These are phyloP conservation scores for Trachelus troglodyta DNA, from an alignment of 2,888 invertebrate genomes.

Conservation along the genomic window DNA sequence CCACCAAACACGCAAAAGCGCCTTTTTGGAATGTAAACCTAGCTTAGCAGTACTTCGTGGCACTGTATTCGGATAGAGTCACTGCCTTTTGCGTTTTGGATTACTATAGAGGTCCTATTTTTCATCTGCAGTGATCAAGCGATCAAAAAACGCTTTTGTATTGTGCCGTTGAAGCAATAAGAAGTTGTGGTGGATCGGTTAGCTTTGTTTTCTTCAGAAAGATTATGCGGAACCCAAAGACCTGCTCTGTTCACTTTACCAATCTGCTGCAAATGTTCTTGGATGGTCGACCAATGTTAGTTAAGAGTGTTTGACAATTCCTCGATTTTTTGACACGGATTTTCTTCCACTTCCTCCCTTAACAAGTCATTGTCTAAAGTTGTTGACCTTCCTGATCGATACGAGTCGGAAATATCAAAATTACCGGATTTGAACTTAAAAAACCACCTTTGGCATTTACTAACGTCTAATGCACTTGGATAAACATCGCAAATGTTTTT, in stretches of 20 bases:
- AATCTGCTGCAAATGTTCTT: constrained; percentile 21
- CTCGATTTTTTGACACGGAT: constrained; percentile 31
- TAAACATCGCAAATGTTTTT: no score
- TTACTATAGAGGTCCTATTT: background rate
- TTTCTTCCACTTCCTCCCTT: constrained; percentile 23
- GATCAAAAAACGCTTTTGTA: background rate
- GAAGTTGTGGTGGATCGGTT: constrained; percentile 25
- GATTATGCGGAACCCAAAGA: constrained; percentile 25
- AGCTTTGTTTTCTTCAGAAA: constrained; percentile 23
- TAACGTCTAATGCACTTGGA: no score
- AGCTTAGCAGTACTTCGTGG: constrained; percentile 18
- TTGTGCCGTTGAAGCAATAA: constrained; percentile 17
- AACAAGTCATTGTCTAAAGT: constrained; percentile 14
- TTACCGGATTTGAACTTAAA: constrained; percentile 13
- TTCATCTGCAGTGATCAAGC: background rate
- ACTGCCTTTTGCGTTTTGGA: constrained; percentile 17
- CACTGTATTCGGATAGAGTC: constrained; percentile 17
- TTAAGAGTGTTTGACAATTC: constrained; percentile 25
- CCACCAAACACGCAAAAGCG: constrained; percentile 23
- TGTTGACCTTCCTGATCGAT: constrained; percentile 12
- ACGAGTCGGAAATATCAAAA: constrained; percentile 12
- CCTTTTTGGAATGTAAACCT: constrained; percentile 22
- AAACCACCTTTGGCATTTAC: constrained; percentile 16
- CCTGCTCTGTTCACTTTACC: constrained; percentile 22
- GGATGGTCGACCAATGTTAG: constrained; percentile 22